Evolutionary conservation across 2,113 vertebrate species (phyloP).

Genomic region (Carettochelys insculpta): DNA sequence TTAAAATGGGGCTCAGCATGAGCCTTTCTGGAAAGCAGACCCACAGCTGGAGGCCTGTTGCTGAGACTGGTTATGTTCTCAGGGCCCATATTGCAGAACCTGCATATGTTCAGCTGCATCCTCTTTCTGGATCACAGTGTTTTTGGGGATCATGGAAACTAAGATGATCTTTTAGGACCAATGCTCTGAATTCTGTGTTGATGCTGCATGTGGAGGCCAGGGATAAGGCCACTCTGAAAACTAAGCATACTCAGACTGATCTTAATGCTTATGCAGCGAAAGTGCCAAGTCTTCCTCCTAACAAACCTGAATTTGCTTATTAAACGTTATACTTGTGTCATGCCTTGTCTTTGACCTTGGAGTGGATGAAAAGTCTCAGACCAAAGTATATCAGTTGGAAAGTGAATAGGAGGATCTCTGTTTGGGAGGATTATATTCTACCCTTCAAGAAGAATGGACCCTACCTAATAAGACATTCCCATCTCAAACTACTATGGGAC

Average conservation of each 20-base stretch:
- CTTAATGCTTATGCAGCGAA: neutral
- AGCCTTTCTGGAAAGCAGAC: neutral
- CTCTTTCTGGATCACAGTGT: neutral
- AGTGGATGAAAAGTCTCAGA: conserved; percentile 40
- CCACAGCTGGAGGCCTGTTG: neutral
- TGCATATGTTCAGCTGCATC: neutral
- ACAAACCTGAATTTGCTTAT: neutral
- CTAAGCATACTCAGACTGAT: neutral
- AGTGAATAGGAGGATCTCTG: conserved; percentile 1
- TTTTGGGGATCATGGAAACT: neutral
- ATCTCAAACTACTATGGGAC: neutral
- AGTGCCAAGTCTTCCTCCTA: conserved; percentile 3
- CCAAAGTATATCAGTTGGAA: neutral
- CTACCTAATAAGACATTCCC: neutral
- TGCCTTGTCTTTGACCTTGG: neutral
- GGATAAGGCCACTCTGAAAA: fast-evolving
- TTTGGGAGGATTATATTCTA: neutral
- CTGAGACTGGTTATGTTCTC: neutral
- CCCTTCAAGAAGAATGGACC: neutral
- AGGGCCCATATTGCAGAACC: neutral
- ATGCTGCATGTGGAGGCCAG: neutral
- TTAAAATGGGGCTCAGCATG: neutral
- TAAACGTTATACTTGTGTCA: neutral
- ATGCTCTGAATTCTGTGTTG: neutral
- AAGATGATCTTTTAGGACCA: neutral